phyloP scores from a whole-genome alignment of 2,888 invertebrate species.

The Scaptomyza caliginosa region DNA sequence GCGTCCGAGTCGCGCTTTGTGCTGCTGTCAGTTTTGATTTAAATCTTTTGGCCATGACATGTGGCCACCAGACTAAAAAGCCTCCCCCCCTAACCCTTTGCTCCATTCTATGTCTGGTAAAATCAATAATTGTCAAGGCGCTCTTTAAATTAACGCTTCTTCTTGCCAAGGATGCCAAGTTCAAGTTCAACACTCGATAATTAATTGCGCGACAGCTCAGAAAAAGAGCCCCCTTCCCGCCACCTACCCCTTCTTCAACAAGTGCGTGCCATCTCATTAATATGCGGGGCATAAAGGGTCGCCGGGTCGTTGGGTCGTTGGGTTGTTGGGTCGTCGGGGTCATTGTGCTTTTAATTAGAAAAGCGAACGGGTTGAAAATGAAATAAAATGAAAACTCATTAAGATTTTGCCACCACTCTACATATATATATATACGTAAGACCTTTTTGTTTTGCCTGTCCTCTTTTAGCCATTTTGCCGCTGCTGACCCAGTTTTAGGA shows the following conservation, averaged over 20 bases:
- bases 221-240: constrained; percentile 1
- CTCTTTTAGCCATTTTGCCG: constrained; percentile 17
- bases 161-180: constrained; percentile 50
- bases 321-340: constrained; percentile 52
- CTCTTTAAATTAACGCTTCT: constrained; percentile 39
- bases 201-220: constrained; percentile 61
- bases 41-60: constrained; percentile 73
- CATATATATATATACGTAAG: constrained; percentile 12
- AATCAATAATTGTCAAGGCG: constrained; percentile 57
- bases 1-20: constrained; percentile 27
- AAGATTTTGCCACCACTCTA: constrained; percentile 55
- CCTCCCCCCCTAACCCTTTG: constrained; percentile 1
- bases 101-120: constrained; percentile 10
- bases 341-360: constrained; percentile 79
- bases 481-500: constrained; percentile 67
- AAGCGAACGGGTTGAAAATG: constrained; percentile 31
- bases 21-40: constrained; percentile 74
- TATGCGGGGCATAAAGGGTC: constrained; percentile 31
- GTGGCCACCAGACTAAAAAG: constrained; percentile 63
- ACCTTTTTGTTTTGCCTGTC: constrained; percentile 40
- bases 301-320: constrained; percentile 10
- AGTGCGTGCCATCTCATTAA: constrained; percentile 68
- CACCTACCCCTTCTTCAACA: background rate
- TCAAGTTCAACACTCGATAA: constrained; percentile 80
- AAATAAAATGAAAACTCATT: constrained; percentile 67